Evolutionary conservation across 2,113 vertebrate species (phyloP).

Genomic region (pig (Sus scrofa)): T2T-Sscrofa CM000815.6:112242501-112243000

Average conservation of each 20-base stretch:
- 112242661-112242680: background rate
- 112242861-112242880: no score
- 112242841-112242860: background rate
- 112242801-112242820: background rate
- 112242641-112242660: background rate
- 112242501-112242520: background rate
- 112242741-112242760: background rate
- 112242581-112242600: background rate
- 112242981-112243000: no score
- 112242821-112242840: constrained; percentile 21
- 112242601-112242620: background rate
- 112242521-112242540: background rate
- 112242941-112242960: no score
- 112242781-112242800: background rate
- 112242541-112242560: background rate
- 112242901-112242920: no score
- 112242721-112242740: background rate
- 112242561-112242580: background rate
- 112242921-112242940: no score
- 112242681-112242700: background rate
- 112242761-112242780: background rate
- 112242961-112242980: no score
- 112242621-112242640: background rate
- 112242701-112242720: background rate
- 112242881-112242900: no score